Base-by-base conservation (phyloP, 2,888 invertebrate species). In the Nephrotoma flavescens region DNA sequence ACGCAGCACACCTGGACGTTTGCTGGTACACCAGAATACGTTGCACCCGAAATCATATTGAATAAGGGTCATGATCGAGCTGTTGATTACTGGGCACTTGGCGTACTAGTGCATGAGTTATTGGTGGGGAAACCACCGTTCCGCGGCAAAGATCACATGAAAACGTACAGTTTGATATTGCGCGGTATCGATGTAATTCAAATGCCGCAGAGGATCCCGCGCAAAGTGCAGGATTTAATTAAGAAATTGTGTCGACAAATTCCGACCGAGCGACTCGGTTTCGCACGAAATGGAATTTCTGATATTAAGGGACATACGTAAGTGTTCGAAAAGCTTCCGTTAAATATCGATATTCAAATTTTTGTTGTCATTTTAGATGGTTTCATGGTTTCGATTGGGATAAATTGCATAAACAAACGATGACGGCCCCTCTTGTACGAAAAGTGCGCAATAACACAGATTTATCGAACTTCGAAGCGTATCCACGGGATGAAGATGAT, bases 31-130 rank as follows among this genome's bases (percentile, higher is more conserved):
- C 98, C 98, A 0, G 97, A 98, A 90, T 97, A 97, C 89, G 96
- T 97, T 4, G 96, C 96, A 0, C 97, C 97, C 0, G 97, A 98
- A 93, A 97, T 98, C 87, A 97, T 99, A 85, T 92, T 98, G 41
- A 97, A 97, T 92, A 91, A 94, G 90, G 94, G 94, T 0, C 94
- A 94, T 89, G 94, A 94, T 89, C 95, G 96, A 88, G 95, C 97
- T 0, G 98, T 97, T 0, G 98, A 98, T 91, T 98, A 97, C 91
- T 98, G 98, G 98, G 97, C 98, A 0, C 92, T 98, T 71, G 98
- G 98, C 6, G 96, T 91, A 85, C 89, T 92, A n/a, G 89, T 91
- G n/a, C 97, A 95, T 91, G 98, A 98, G 91, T 92, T 98, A 87
- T 92, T 98, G 11, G 95, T 96, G 6, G 98, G 98, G 86, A 95